Evolutionary conservation across 2,888 invertebrate genomes (phyloP).

Genomic region (Oegoconia quadripuncta): DNA sequence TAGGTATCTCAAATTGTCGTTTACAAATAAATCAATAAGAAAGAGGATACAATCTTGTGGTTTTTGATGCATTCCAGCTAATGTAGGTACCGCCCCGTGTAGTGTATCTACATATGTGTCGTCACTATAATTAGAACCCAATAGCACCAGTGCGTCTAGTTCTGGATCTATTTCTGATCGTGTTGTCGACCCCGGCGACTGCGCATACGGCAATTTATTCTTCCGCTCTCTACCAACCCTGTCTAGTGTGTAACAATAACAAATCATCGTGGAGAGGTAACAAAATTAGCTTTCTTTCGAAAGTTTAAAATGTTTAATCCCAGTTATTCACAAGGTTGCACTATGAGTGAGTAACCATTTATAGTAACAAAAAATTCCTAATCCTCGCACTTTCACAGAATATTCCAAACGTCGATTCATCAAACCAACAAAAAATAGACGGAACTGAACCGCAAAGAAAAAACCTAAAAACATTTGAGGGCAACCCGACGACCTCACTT

Average conservation of each 20-base stretch:
- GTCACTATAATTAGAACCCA: conserved; percentile 49
- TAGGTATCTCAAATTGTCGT: too few species aligned
- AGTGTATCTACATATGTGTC: conserved; percentile 23
- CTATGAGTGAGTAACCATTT: too few species aligned
- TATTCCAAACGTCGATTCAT: conserved; percentile 38
- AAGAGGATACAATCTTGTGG: too few species aligned
- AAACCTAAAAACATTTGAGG: conserved; percentile 37
- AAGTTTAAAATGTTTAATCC: too few species aligned
- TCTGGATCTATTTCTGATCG: conserved; percentile 53
- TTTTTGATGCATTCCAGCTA: background rate
- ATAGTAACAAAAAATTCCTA: too few species aligned
- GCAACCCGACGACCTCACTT: conserved; percentile 50
- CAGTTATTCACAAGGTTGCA: too few species aligned
- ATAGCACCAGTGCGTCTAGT: conserved; percentile 40
- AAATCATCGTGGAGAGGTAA: too few species aligned
- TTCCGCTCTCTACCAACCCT: conserved; percentile 37
- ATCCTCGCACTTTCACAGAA: conserved; percentile 11
- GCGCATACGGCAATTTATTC: conserved; percentile 32
- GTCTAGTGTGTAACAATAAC: conserved; percentile 34
- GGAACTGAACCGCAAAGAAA: conserved; percentile 33
- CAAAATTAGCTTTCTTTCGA: too few species aligned
- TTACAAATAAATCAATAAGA: too few species aligned
- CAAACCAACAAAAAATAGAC: conserved; percentile 36
- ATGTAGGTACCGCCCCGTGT: conserved; percentile 6
- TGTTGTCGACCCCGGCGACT: conserved; percentile 55